Base-by-base conservation (phyloP, 2,888 invertebrate genomes). In the Mimachlamys varia region DNA sequence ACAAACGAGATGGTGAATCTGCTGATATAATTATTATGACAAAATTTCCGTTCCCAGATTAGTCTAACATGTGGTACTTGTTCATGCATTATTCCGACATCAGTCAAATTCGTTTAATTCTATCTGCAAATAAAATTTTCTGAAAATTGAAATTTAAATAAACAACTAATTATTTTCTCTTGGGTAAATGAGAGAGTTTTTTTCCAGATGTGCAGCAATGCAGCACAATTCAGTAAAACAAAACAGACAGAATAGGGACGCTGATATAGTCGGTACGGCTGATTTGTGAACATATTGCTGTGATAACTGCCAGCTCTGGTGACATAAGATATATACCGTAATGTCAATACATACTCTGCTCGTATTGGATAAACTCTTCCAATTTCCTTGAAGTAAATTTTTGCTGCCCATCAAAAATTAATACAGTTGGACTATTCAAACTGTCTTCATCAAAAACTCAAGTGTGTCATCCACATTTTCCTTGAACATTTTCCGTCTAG, bases 81-180 rank as follows among this genome's bases (percentile, higher is more conserved):
- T 76, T 15, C 76, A 33, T 33, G 33, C 76, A 76, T 76, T 27
- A 22, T 76, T 22, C 33, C 33, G 1, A 27, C 76, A 76, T 76
- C 76, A 76, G 27, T 76, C 76, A 76, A 76, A 33, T 76, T 76
- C 76, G 76, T 76, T 76, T 76, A 76, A 76, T 76, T 76, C 33
- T 76, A 1, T 33, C 27, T 76, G 76, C 76, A 76, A 76, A 76
- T 76, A 76, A 76, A 76, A 76, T 76, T 76, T 76, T 76, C 33
- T 1, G 19, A 76, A 76, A 76, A 33, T 76, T 76, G 27, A 33
- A 76, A 76, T 76, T 76, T 76, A 27, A 76, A 76, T 76, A 76
- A 76, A 76, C 76, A 76, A 76, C 33, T 76, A 33, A 76, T 76
- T 76, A 76, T 76, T 76, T 76, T 76, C 76, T 76, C 27, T 7